These are phyloP conservation scores for Brachionichthys hirsutus DNA, from an alignment of 2,113 vertebrate species.

Conservation along the genomic window DNA sequence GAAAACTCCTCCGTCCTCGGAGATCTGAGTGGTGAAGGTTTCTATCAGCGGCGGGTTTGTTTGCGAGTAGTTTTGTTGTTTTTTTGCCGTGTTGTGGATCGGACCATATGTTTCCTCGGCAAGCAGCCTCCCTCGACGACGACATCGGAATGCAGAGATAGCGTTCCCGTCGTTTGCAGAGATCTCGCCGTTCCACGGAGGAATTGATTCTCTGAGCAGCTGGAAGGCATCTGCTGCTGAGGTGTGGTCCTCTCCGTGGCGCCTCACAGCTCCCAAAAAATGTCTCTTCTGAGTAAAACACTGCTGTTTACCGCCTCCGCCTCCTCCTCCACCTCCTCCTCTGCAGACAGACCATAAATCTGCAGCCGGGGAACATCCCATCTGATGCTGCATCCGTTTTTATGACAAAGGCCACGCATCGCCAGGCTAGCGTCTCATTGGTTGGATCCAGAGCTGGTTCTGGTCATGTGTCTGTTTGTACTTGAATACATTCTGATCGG, in stretches of 20 bases:
- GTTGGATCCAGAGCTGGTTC: too few species aligned
- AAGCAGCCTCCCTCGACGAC: conserved; percentile 47
- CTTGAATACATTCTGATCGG: too few species aligned
- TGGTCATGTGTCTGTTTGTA: too few species aligned
- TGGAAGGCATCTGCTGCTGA: conserved; percentile 59
- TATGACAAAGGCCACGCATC: too few species aligned
- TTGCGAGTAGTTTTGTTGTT: conserved; percentile 59
- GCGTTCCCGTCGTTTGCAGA: conserved; percentile 34
- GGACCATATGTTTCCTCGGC: conserved; percentile 59
- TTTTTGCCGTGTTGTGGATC: conserved; percentile 42
- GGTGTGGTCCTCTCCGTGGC: conserved; percentile 20
- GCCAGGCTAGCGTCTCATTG: too few species aligned
- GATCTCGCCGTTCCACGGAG: conserved; percentile 42
- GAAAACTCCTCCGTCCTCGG: conserved; percentile 2
- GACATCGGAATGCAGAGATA: conserved; percentile 43
- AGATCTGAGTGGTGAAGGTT: conserved; percentile 38
- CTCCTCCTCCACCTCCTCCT: too few species aligned
- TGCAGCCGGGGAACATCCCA: too few species aligned
- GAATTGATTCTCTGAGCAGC: conserved; percentile 60
- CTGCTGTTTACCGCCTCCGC: too few species aligned
- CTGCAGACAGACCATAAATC: too few species aligned
- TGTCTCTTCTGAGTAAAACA: too few species aligned
- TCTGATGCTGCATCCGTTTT: too few species aligned
- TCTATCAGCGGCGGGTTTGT: conserved; percentile 42
- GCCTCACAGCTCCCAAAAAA: too few species aligned